Base-by-base conservation (phyloP, 2,797 vertebrate species). In the Cygnus olor region DNA sequence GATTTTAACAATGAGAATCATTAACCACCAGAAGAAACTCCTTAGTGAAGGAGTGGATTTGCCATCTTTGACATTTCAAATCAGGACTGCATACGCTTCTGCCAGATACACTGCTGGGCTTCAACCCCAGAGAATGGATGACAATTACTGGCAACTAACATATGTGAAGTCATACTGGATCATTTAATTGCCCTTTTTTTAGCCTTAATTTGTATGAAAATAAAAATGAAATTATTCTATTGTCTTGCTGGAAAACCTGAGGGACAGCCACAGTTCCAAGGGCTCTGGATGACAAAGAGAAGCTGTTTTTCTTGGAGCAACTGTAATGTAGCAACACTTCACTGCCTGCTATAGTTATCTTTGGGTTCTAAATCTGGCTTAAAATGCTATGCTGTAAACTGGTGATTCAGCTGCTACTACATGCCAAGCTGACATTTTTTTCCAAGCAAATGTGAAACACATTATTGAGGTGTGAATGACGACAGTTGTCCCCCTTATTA, bases 401-500 rank as follows among this genome's bases (percentile, higher is more conserved):
- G 86, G 78, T 94, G 95, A 93, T 90, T 95, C 93, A 95, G 93
- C 88, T 92, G 95, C 84, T 92, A 94, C 93, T 93, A 95, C 83
- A 57, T 68, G 83, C 90, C 80, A 93, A 84, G 63, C 40, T 80
- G 80, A 54, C 11, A 4, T 54, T 58, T 56, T 73, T 91, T 80
- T 9, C 65, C n/a, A 91, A 87, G 80, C 42, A 93, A 93, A 92
- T 38, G 44, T 44, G 51, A 95, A 87, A 92, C 78, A 71, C 17
- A 9, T 72, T 90, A 85, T 8, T 65, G 51, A 44, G 19, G 7
- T 68, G 73, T 84, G 44, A 87, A 92, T 36, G 56, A 80, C 71
- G 44, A 56, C 28, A 88, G 64, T 47, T 30, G 58, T 72, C 25
- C 56, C 90, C 27, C n/a, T 91, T 79, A 70, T 30, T 8, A 18